A percentile compares a stretch with the other conserved stretches of the same genome.
phyloP scores from a whole-genome alignment of 2,113 vertebrate species.

The Alces alces region DNA sequence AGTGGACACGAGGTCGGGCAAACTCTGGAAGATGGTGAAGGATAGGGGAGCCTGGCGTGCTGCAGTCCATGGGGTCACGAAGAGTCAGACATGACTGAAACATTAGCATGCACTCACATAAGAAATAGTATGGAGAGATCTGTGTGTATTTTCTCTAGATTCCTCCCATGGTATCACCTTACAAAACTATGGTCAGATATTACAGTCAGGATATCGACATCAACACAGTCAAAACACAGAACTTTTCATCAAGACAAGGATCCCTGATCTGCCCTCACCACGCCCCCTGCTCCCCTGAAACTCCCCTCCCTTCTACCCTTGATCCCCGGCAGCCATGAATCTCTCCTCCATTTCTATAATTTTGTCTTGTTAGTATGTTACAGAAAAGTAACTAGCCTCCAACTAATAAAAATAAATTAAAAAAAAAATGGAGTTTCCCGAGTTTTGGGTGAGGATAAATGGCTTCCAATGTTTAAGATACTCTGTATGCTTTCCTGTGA shows the following conservation, averaged over 20 bases:
- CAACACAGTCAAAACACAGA: background rate
- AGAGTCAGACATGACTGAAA: background rate
- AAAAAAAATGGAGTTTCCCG: too few relatives aligned
- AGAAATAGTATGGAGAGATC: background rate
- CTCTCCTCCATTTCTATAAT: background rate
- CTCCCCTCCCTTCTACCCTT: background rate
- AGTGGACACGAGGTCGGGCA: background rate
- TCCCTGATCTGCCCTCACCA: background rate
- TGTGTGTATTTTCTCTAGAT: background rate
- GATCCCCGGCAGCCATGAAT: background rate
- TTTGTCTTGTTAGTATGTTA: background rate
- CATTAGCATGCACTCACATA: background rate
- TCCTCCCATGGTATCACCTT: background rate
- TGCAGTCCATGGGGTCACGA: background rate
- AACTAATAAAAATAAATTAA: too few relatives aligned
- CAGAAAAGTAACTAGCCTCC: too few relatives aligned
- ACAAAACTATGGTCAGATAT: background rate
- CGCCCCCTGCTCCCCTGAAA: fast-evolving
- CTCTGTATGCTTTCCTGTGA: background rate
- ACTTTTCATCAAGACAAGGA: background rate
- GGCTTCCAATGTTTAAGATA: background rate
- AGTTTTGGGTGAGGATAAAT: background rate
- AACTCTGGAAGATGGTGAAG: background rate
- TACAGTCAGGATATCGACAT: background rate
- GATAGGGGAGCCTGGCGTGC: background rate